phyloP scores from a whole-genome alignment of 23 tunicate genomes.

The Trididemnum miniatum region DNA sequence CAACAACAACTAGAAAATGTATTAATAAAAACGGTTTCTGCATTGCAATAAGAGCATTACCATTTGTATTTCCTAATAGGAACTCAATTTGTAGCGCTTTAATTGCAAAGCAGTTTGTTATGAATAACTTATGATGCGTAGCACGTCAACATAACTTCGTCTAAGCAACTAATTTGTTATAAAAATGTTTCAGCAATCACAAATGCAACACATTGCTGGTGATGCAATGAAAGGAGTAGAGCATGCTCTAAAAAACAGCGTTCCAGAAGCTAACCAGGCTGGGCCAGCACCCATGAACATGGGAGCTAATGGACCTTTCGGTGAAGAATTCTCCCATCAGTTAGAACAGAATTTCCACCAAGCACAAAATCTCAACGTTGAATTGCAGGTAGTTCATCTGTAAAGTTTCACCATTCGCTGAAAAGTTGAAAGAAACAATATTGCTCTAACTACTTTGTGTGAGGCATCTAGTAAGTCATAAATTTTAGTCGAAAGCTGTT shows the following conservation, averaged over 20 bases:
- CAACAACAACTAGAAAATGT: neutral
- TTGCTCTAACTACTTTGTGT: too few relatives aligned
- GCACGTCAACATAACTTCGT: neutral
- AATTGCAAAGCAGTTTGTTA: too few relatives aligned
- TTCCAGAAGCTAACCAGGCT: too few relatives aligned
- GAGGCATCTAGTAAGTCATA: too few relatives aligned
- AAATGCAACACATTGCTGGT: slow-evolving; percentile 11
- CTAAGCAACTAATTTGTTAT: neutral
- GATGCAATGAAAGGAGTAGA: neutral
- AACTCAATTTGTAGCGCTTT: too few relatives aligned
- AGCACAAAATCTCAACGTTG: slow-evolving; percentile 1
- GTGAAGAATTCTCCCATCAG: neutral
- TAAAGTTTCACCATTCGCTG: too few relatives aligned
- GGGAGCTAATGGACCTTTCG: too few relatives aligned
- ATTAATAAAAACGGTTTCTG: neutral
- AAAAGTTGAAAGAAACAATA: too few relatives aligned
- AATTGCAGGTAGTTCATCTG: slow-evolving; percentile 37
- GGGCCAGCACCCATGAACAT: too few relatives aligned
- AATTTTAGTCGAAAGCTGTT: too few relatives aligned
- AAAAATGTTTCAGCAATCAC: slow-evolving; percentile 20
- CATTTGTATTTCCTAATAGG: too few relatives aligned
- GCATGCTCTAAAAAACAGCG: too few relatives aligned
- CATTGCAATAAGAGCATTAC: neutral
- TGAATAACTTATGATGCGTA: neutral
- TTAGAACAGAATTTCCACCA: neutral